Evolutionary conservation across 2,888 invertebrate genomes (phyloP).

Genomic region (Molorchus minor): DNA sequence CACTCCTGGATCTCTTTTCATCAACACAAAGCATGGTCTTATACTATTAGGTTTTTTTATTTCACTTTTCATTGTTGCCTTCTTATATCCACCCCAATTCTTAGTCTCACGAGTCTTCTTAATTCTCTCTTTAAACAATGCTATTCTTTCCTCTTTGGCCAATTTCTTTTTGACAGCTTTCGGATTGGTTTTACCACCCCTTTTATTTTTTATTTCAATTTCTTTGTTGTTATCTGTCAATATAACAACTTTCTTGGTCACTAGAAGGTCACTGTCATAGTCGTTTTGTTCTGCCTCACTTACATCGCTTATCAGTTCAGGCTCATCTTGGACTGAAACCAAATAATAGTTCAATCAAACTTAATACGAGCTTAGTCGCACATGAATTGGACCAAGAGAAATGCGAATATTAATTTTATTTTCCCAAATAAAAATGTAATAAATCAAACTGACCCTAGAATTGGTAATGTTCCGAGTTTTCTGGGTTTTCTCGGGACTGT

Average conservation of each 20-base stretch:
- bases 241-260: slow-evolving; percentile 40
- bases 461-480: no score
- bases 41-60: slow-evolving; percentile 3
- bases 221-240: slow-evolving; percentile 19
- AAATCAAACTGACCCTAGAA: no score
- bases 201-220: slow-evolving; percentile 5
- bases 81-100: background rate
- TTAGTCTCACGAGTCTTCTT: background rate
- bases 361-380: no score
- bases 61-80: background rate
- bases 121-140: background rate
- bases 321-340: background rate
- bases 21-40: slow-evolving; percentile 33
- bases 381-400: no score
- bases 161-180: background rate
- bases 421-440: no score
- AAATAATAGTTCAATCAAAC: background rate
- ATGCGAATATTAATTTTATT: no score
- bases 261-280: slow-evolving; percentile 27
- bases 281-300: background rate
- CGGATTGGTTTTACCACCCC: no score
- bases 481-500: no score
- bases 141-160: background rate
- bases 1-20: slow-evolving; percentile 15
- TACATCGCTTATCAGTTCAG: background rate